Evolutionary conservation across 1,140 invertebrate genomes (phyloP).

Genomic region (Drosophila ogumai): DNA sequence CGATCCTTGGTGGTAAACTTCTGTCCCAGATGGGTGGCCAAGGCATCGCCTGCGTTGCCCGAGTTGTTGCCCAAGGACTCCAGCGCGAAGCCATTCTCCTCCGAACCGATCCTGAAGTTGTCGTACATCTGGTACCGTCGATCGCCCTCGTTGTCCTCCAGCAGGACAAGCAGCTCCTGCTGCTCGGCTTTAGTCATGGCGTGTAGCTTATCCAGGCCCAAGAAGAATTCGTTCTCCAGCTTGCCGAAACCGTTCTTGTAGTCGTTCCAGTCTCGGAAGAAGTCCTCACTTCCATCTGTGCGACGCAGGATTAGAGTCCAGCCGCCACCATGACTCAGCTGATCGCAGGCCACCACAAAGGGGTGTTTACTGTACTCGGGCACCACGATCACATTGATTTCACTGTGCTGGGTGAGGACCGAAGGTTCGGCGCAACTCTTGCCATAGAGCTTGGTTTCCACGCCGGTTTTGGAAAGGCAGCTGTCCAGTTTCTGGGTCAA

Average conservation of each 20-base stretch:
- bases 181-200: conserved; percentile 86
- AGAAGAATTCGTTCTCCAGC: conserved; percentile 87
- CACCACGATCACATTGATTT: conserved; percentile 30
- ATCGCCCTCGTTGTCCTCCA: conserved; percentile 70
- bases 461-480: conserved; percentile 12
- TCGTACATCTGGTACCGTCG: conserved; percentile 22
- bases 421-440: conserved; percentile 36
- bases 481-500: conserved; percentile 19
- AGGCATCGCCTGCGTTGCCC: conserved; percentile 41
- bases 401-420: conserved; percentile 26
- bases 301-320: conserved; percentile 86
- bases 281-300: conserved; percentile 87
- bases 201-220: conserved; percentile 87
- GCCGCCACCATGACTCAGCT: conserved; percentile 34
- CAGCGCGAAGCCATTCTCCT: conserved; percentile 9
- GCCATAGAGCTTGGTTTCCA: conserved; percentile 16
- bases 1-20: conserved; percentile 50
- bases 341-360: conserved; percentile 45
- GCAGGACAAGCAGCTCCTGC: conserved; percentile 87
- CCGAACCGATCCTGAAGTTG: conserved; percentile 34
- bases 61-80: conserved; percentile 34
- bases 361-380: conserved; percentile 38
- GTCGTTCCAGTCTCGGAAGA: conserved; percentile 87
- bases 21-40: conserved; percentile 35
- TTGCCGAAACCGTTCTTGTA: conserved; percentile 88